phyloP scores from a whole-genome alignment of 1,140 invertebrate genomes.

The Sinella curviseta region DNA sequence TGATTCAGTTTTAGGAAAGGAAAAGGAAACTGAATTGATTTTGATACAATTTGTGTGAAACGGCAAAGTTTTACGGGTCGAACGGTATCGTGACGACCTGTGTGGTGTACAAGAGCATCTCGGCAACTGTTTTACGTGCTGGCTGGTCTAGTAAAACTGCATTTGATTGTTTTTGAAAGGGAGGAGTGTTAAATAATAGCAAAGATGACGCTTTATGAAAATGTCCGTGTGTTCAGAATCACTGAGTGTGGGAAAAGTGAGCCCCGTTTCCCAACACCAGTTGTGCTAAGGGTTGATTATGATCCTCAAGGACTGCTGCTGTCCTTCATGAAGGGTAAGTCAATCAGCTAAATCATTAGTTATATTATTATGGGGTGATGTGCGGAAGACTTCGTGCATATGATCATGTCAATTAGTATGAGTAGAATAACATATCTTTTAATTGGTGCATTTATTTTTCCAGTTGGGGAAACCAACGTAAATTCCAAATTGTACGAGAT shows the following conservation, averaged over 20 bases:
- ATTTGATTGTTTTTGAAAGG: no score
- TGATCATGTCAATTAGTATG: conserved; percentile 30
- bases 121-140: no score
- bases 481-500: conserved; percentile 62
- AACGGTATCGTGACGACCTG: no score
- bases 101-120: no score
- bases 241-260: conserved; percentile 20
- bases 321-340: conserved; percentile 64
- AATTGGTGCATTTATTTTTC: neutral
- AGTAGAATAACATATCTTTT: neutral
- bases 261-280: conserved; percentile 54
- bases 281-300: conserved; percentile 70
- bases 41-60: no score
- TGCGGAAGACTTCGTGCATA: conserved; percentile 23
- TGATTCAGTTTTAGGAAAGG: no score
- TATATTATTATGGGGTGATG: conserved; percentile 39
- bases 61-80: no score
- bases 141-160: no score
- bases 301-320: conserved; percentile 74
- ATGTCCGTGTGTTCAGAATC: conserved; percentile 36
- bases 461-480: neutral
- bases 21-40: no score
- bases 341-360: no score
- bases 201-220: conserved; percentile 34
- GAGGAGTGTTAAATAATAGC: neutral